Evolutionary conservation across 2,888 invertebrate genomes (phyloP).

Genomic region (Ryuthela nishihirai): DNA sequence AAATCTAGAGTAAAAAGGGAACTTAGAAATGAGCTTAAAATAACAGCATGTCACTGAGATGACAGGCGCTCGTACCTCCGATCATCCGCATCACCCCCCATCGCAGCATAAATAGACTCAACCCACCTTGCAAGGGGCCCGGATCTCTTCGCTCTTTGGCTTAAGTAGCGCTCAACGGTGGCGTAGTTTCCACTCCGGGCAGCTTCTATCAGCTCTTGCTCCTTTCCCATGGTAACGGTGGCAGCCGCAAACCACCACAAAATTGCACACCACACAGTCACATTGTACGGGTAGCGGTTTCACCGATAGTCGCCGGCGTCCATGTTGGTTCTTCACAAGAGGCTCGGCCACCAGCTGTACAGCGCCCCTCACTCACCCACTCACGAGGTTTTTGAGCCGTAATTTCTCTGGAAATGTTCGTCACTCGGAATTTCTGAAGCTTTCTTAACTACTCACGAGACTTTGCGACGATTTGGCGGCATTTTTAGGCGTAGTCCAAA

Average conservation of each 20-base stretch:
- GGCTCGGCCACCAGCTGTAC: constrained; percentile 24
- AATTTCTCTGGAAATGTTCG: no score
- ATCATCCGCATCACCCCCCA: constrained; percentile 3
- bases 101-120: constrained; percentile 46
- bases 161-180: constrained; percentile 48
- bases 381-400: no score
- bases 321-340: constrained; percentile 33
- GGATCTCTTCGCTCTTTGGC: constrained; percentile 39
- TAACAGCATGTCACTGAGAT: no score
- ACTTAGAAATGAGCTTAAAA: no score
- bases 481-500: no score
- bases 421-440: no score
- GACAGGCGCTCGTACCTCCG: neutral
- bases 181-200: constrained; percentile 83
- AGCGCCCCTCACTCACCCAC: no score
- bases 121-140: constrained; percentile 43
- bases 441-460: no score
- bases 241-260: constrained; percentile 7
- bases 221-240: constrained; percentile 82
- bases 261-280: constrained; percentile 17
- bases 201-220: constrained; percentile 93
- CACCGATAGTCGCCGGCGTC: constrained; percentile 14
- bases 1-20: no score
- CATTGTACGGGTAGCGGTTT: constrained; percentile 14
- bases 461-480: no score